Conservation (phyloP, 2,797 vertebrate species). For the Dallia pectoralis region DNA sequence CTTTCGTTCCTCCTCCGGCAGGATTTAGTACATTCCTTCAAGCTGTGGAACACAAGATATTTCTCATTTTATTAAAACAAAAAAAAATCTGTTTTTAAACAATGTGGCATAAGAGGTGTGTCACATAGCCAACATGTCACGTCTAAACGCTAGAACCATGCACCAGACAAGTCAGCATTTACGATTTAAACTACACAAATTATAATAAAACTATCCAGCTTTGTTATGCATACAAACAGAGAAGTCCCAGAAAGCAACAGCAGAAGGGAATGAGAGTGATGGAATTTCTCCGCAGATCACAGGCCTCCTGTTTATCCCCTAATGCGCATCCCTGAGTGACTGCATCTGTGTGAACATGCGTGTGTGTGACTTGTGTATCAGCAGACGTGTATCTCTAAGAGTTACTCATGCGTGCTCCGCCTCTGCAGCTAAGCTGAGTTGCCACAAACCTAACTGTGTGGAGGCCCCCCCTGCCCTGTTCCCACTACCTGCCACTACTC, state of each 20-base stretch:
- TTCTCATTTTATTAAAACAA: background rate
- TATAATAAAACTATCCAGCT: no score
- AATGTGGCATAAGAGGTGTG: no score
- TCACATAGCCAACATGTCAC: no score
- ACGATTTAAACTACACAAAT: no score
- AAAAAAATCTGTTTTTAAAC: background rate
- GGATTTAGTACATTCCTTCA: slow-evolving; percentile 37
- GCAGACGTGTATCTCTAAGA: slow-evolving; percentile 40
- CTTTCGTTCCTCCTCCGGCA: slow-evolving; percentile 1
- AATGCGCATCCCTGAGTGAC: background rate
- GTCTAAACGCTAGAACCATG: no score
- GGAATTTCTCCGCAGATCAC: background rate
- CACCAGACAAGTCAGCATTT: no score
- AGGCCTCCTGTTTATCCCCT: background rate
- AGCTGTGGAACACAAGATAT: slow-evolving; percentile 43
- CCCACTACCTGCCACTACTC: slow-evolving; percentile 81
- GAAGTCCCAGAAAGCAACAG: background rate
- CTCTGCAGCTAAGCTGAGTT: slow-evolving; percentile 32
- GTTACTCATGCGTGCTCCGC: slow-evolving; percentile 47
- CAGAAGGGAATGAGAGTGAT: background rate
- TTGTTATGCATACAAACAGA: background rate
- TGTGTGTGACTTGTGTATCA: slow-evolving; percentile 17
- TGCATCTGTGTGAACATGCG: background rate
- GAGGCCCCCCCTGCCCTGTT: slow-evolving; percentile 45
- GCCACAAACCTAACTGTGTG: slow-evolving; percentile 67